Evolutionary conservation across 2,888 invertebrate genomes (phyloP), one percentile per base, ranked within the genome.

Genomic region (Drosophila nr. perissopoda): DNA sequence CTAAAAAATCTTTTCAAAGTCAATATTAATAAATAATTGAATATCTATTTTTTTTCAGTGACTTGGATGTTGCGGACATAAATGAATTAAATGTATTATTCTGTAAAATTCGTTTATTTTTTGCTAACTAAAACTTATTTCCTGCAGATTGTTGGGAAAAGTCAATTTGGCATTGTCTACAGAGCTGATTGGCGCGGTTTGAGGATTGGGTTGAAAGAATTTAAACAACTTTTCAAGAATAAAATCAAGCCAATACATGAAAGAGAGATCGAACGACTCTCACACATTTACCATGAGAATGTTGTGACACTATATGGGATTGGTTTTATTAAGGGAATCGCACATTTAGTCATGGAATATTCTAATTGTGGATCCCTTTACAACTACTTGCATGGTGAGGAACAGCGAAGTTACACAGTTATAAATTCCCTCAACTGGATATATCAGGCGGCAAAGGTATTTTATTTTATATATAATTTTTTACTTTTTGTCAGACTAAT

Each of bases 281-380:
- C 33, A 33, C 21, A 2, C 16, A 2, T 52, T 13, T 0, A 8
- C 16, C 36, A 53, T 53, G 34, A 36, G 8, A 34, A 53, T 36
- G 6, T 53, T 34, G 25, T 53, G 2, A 36, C 10, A 36, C 18
- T 36, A 8, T 36, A 53, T 53, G 53, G 53, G 16, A 25, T 53
- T 53, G 2, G 8, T 10, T 27, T 1, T 18, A 11, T 18, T 25
- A 18, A 18, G 4, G 11, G 18, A 36, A 2, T 36, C 18, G 10
- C 18, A 7, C 34, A 42, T 57, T 42, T 59, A 13, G 29, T 36
- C 3, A 48, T 59, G 59, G 36, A 49, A 4, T 60, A 29, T 63
- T 54, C 54, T 1, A n/a, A 46, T 7, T 62, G 42, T 42, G 61
- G 61, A 61, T 40, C 42, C n/a, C 51, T 61, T 6, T 16, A 52